Evolutionary conservation across 2,888 invertebrate species (phyloP), one percentile per base, ranked within the genome.

Genomic region (Orchestes rusci): DNA sequence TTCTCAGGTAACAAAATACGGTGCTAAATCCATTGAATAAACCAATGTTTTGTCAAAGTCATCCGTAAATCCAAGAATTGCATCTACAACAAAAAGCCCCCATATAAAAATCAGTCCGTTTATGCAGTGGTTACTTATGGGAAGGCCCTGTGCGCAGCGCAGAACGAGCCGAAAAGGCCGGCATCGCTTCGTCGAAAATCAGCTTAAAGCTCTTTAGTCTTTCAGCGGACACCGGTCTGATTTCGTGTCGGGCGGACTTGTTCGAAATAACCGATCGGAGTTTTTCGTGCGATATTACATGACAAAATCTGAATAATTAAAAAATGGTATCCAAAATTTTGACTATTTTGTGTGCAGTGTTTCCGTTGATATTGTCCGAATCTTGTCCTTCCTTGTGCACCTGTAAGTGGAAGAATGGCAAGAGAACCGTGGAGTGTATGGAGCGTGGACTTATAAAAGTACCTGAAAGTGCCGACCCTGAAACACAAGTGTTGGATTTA

Each of bases 341-440:
- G n/a, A n/a, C n/a, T n/a, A n/a, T n/a, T n/a, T n/a, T n/a, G n/a
- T n/a, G n/a, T n/a, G n/a, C n/a, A n/a, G n/a, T n/a, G n/a, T n/a
- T n/a, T n/a, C n/a, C n/a, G n/a, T n/a, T n/a, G n/a, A n/a, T n/a
- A n/a, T 23, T 8, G 2, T 18, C 33, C 16, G 34, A 41, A 23
- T 74, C 76, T 54, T 85, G 85, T 59, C 87, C 87, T 46, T 75
- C 76, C 31, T 80, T 81, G 57, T 93, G 93, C 70, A 77, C 79
- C 60, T 93, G 93, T 72, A 92, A 91, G 70, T 93, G 93, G 93
- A 91, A 91, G 70, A 83, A 85, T 60, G 92, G 92, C 56, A 93
- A 93, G 69, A 87, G 89, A 67, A 89, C 91, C 38, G 92, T 91
- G 49, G 90, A 91, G 71, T 93, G 93, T 70, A 80, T 82, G 63